Percentiles rank a stretch among this genome's conserved stretches.
These are phyloP conservation scores for Dolichopus griseipennis DNA, from an alignment of 2,888 invertebrate species.

Conservation along the genomic window DNA sequence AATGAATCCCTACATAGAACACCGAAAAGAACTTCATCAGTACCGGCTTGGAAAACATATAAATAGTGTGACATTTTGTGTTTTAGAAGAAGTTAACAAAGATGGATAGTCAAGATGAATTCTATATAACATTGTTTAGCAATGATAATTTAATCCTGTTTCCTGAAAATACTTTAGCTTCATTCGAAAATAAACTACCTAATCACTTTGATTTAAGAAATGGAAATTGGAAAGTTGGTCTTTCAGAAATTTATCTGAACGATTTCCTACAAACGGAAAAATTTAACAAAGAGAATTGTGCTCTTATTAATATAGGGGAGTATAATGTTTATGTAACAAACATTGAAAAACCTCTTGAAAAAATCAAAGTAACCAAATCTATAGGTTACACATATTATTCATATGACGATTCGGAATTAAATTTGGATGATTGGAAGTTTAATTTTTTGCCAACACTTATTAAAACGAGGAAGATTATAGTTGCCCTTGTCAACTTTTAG, in stretches of 20 bases:
- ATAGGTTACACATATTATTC: conserved; percentile 5
- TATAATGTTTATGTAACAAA: background rate
- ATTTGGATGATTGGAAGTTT: background rate
- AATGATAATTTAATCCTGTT: background rate
- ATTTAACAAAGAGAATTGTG: background rate
- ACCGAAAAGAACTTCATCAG: background rate
- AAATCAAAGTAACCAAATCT: background rate
- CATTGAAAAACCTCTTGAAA: background rate
- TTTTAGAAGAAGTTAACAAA: background rate
- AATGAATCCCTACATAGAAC: background rate
- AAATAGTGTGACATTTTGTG: background rate
- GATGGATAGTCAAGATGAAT: too few relatives aligned
- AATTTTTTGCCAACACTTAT: conserved; percentile 8
- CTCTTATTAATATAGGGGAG: background rate
- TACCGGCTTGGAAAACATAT: background rate
- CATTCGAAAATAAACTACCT: background rate
- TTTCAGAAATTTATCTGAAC: conserved; percentile 2
- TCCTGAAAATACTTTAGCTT: background rate
- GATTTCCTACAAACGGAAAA: background rate
- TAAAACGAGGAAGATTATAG: too few relatives aligned
- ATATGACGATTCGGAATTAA: background rate
- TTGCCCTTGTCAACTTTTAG: too few relatives aligned
- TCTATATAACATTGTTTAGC: conserved; percentile 7
- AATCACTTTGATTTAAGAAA: background rate
- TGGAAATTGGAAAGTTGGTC: conserved; percentile 5